These are phyloP conservation scores for Sinonovacula constricta DNA, from an alignment of 1,140 invertebrate genomes.

Conservation along the genomic window DNA sequence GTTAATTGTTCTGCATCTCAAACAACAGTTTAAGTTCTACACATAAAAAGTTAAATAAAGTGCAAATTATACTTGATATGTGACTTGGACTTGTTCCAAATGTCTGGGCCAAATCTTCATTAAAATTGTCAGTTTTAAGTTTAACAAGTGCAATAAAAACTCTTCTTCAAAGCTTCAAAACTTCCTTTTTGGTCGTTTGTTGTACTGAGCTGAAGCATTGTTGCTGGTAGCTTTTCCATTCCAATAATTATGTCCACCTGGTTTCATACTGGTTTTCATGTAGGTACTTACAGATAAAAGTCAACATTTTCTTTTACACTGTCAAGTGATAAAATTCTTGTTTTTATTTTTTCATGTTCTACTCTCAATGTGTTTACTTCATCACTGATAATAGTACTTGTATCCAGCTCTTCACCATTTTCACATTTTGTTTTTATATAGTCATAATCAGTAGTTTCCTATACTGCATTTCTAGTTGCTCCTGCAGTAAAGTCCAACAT, in stretches of 20 bases:
- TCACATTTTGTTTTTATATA: not conserved
- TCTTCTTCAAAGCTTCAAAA: not conserved
- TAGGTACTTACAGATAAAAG: constrained; percentile 2
- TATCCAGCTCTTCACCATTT: not conserved
- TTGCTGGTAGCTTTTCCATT: not conserved
- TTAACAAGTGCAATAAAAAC: constrained; percentile 21
- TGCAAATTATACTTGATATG: constrained; percentile 4
- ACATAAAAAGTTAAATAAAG: not conserved
- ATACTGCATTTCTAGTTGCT: too few species aligned
- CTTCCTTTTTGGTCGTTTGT: not conserved
- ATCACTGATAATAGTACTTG: too few species aligned
- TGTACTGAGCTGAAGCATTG: not conserved
- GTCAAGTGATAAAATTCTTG: constrained; percentile 4
- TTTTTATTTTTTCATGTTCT: constrained; percentile 8
- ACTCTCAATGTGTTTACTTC: constrained; percentile 3
- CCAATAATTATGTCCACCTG: constrained; percentile 7
- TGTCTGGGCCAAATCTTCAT: too few species aligned
- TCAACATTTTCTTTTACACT: constrained; percentile 20
- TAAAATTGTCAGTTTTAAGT: constrained; percentile 15
- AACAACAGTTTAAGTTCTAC: too few species aligned
- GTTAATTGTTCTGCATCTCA: too few species aligned
- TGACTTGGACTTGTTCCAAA: not conserved
- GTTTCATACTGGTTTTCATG: not conserved
- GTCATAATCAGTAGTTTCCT: not conserved
- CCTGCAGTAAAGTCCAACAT: too few species aligned